phyloP scores from a whole-genome alignment of 2,797 vertebrate genomes.

The Diglossa cyanea region DNA sequence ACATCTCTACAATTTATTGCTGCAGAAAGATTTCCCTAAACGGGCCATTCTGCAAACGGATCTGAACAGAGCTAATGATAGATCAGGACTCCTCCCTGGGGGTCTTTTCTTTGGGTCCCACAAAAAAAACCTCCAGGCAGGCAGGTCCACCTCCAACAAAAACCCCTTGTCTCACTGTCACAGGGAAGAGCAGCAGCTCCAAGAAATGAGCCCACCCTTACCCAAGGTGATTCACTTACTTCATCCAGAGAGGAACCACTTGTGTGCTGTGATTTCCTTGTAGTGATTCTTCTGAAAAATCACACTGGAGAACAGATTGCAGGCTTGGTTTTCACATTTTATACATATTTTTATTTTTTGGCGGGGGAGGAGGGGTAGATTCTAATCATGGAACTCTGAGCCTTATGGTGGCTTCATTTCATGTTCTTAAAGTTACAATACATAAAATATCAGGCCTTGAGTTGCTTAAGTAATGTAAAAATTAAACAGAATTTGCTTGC shows the following conservation, averaged over 20 bases:
- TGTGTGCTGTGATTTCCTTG: not conserved
- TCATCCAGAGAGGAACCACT: not conserved
- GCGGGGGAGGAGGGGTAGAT: fast-evolving
- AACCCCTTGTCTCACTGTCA: not conserved
- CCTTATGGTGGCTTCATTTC: fast-evolving
- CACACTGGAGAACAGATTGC: not conserved
- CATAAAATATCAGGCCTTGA: not conserved
- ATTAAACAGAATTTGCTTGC: not conserved
- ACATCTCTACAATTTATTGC: not conserved
- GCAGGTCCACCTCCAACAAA: not conserved
- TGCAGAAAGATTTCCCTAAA: not conserved
- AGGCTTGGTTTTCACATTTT: not conserved
- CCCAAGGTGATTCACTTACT: not conserved
- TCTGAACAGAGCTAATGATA: not conserved
- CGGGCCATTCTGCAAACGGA: not conserved
- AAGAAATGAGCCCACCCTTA: too few relatives aligned
- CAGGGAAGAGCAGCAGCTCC: not conserved
- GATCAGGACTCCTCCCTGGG: fast-evolving
- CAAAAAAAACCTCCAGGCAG: not conserved
- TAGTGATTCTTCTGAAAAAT: not conserved
- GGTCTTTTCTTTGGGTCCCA: not conserved
- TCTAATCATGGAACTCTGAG: not conserved
- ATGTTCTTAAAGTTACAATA: not conserved
- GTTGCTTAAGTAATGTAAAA: not conserved
- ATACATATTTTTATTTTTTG: not conserved